Percentiles rank a stretch among this genome's conserved stretches.
Conservation (phyloP, 1,140 invertebrate genomes). For the Telenomus remus region DNA sequence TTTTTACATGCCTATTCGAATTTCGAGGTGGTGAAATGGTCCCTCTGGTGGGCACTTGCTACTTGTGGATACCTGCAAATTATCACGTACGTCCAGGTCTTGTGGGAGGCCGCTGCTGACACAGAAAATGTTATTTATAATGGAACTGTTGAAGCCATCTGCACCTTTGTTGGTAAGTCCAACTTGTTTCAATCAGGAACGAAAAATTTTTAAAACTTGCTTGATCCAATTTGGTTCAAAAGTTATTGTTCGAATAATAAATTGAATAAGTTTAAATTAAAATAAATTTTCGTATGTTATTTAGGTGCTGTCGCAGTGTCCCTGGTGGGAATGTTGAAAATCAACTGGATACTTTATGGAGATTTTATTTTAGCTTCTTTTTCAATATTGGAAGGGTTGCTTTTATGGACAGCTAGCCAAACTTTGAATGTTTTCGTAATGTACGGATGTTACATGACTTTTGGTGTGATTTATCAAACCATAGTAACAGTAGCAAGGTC, state of each 20-base stretch:
- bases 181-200: too few relatives aligned
- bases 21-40: slow-evolving; percentile 87
- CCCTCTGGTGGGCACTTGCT: slow-evolving; percentile 87
- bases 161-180: slow-evolving; percentile 83
- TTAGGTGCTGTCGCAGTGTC: slow-evolving; percentile 75
- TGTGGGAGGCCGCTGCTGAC: slow-evolving; percentile 80
- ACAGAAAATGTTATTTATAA: slow-evolving; percentile 78
- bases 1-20: slow-evolving; percentile 84
- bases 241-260: too few relatives aligned
- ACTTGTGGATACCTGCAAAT: slow-evolving; percentile 90
- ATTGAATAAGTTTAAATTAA: too few relatives aligned
- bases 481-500: slow-evolving; percentile 91
- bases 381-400: slow-evolving; percentile 79
- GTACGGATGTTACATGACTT: slow-evolving; percentile 85
- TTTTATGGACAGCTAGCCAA: slow-evolving; percentile 79
- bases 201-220: too few relatives aligned
- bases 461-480: slow-evolving; percentile 87
- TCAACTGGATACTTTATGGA: slow-evolving; percentile 78
- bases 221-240: too few relatives aligned
- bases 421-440: slow-evolving; percentile 81
- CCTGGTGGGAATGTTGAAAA: slow-evolving; percentile 73
- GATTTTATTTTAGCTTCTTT: slow-evolving; percentile 77
- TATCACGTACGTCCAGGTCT: slow-evolving; percentile 85
- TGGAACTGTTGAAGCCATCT: slow-evolving; percentile 85
- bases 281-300: too few relatives aligned